Conservation (phyloP, 2,888 invertebrate species). For the Agapostemon virescens region DNA sequence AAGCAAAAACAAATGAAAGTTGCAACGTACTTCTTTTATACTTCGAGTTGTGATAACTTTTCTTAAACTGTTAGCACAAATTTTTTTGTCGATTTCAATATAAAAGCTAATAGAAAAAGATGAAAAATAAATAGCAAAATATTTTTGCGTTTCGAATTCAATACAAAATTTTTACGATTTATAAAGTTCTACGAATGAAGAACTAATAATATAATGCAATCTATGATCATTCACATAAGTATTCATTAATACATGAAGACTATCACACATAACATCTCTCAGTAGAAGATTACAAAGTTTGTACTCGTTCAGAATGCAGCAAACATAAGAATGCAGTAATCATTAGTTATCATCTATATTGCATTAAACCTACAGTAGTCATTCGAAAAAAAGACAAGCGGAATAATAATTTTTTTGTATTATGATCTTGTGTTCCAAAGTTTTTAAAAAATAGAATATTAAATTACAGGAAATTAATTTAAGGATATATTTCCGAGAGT, state of each 20-base stretch:
- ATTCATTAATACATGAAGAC: neutral
- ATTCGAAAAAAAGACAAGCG: constrained; percentile 3
- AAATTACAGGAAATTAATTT: constrained; percentile 8
- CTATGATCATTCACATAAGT: neutral
- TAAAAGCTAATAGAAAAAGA: neutral
- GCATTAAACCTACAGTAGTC: constrained; percentile 12
- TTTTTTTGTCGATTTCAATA: constrained; percentile 1
- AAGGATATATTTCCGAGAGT: constrained; percentile 6
- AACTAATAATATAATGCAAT: neutral
- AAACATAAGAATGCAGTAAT: constrained; percentile 31
- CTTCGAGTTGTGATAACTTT: constrained; percentile 16
- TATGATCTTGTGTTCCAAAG: neutral
- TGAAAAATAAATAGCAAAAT: neutral
- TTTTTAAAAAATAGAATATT: constrained; percentile 7
- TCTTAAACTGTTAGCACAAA: constrained; percentile 4
- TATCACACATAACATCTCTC: constrained; percentile 6
- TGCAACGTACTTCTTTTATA: constrained; percentile 13
- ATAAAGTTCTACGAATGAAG: constrained; percentile 7
- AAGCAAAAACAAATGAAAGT: constrained; percentile 46
- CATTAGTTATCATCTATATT: constrained; percentile 27
- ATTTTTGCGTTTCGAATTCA: neutral
- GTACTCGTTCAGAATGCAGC: constrained; percentile 62
- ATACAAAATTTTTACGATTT: constrained; percentile 19
- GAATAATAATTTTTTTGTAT: constrained; percentile 24
- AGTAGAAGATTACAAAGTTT: constrained; percentile 26